Percentiles rank a stretch among this genome's conserved stretches.
Conservation (phyloP, 2,113 vertebrate genomes). For the Istiophorus platypterus region DNA sequence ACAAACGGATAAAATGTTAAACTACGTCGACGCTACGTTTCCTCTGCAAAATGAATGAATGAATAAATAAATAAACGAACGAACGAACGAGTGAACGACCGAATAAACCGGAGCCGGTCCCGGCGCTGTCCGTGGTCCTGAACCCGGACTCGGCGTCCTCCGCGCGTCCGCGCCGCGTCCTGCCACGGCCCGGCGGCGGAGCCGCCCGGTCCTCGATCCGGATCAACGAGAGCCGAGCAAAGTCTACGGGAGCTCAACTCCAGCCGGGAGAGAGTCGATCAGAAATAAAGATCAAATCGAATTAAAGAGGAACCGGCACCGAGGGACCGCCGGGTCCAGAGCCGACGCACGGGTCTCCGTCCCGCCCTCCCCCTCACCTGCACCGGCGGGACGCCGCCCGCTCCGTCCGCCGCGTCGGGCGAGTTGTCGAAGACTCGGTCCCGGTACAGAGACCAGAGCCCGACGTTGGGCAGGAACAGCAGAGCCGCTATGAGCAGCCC, state of each 20-base stretch:
- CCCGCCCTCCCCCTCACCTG: conserved; percentile 81
- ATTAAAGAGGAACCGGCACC: no score
- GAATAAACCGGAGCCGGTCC: neutral
- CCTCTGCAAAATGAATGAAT: no score
- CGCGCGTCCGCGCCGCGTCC: no score
- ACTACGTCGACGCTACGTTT: neutral
- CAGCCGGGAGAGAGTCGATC: no score
- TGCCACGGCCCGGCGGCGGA: no score
- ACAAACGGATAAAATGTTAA: neutral
- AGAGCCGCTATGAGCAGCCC: conserved; percentile 90
- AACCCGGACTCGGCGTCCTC: no score
- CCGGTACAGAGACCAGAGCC: conserved; percentile 92
- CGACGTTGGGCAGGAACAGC: conserved; percentile 92
- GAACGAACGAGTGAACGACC: no score
- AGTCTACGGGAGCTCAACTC: neutral
- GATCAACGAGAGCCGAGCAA: no score
- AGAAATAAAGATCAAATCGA: no score
- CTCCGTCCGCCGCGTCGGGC: conserved; percentile 66
- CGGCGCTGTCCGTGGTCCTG: conserved; percentile 43
- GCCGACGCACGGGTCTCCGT: no score
- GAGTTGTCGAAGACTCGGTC: conserved; percentile 90
- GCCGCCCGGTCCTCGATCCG: neutral
- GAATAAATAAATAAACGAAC: no score
- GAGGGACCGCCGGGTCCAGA: no score
- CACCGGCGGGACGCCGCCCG: conserved; percentile 59